phyloP scores from a whole-genome alignment of 1,140 invertebrate genomes.

The Matsumurasca onukii region DNA sequence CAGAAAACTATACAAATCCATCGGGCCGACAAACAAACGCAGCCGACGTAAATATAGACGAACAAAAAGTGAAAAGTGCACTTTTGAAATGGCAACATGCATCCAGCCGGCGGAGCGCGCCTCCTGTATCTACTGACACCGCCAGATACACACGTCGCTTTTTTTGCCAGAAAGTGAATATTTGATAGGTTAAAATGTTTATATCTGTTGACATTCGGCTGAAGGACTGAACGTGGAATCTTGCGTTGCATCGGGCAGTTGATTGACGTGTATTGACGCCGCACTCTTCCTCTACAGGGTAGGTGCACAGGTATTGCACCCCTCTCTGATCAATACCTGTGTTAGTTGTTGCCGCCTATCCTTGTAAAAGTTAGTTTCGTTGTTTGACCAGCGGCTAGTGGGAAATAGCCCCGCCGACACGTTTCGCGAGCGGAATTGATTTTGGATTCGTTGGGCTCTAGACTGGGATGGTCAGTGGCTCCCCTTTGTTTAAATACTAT shows the following conservation, averaged over 20 bases:
- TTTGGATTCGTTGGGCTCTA: too few relatives aligned
- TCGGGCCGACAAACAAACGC: constrained; percentile 5
- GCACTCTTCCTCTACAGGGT: neutral
- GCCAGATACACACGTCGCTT: constrained; percentile 1
- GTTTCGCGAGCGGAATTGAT: too few relatives aligned
- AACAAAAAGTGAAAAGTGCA: constrained; percentile 19
- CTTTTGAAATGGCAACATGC: constrained; percentile 16
- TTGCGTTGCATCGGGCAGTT: constrained; percentile 19
- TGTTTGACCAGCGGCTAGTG: too few relatives aligned
- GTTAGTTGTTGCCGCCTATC: too few relatives aligned
- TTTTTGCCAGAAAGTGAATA: constrained; percentile 19
- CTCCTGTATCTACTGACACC: constrained; percentile 20
- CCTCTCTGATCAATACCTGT: too few relatives aligned
- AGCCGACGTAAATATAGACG: constrained; percentile 20
- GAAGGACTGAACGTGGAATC: constrained; percentile 18
- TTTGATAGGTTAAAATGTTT: constrained; percentile 27
- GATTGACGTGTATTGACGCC: constrained; percentile 24
- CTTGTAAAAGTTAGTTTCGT: too few relatives aligned
- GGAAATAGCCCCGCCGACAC: too few relatives aligned
- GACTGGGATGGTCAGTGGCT: too few relatives aligned
- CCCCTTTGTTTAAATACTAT: too few relatives aligned
- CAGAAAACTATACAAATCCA: constrained; percentile 14
- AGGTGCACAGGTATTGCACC: constrained; percentile 12
- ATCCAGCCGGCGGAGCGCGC: neutral
- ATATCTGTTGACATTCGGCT: constrained; percentile 26